Percentiles rank a stretch among this genome's conserved stretches.
Conservation (phyloP, 1,140 invertebrate species). For the Lepidotrigona ventralis region DNA sequence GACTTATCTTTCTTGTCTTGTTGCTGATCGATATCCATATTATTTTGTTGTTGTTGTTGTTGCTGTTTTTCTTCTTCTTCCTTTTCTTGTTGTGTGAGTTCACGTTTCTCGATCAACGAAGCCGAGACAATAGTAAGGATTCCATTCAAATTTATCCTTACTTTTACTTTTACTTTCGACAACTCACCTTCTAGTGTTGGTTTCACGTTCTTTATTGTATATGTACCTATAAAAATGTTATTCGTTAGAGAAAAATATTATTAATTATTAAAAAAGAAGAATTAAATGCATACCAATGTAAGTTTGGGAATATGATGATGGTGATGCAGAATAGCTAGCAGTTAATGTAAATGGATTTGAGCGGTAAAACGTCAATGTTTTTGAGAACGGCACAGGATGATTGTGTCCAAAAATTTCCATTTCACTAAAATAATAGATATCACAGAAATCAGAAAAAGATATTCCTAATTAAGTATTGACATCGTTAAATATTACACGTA, state of each 20-base stretch:
- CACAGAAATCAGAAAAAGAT: not conserved
- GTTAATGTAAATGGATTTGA: constrained; percentile 92
- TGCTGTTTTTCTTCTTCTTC: constrained; percentile 80
- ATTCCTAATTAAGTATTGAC: not conserved
- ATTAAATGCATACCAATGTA: constrained; percentile 87
- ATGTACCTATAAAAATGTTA: constrained; percentile 83
- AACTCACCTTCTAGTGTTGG: constrained; percentile 92
- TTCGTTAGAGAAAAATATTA: not conserved
- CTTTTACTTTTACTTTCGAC: constrained; percentile 97
- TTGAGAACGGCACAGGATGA: constrained; percentile 95
- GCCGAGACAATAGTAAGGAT: constrained; percentile 93
- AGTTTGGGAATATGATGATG: constrained; percentile 87
- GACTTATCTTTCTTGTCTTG: constrained; percentile 77
- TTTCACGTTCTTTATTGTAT: constrained; percentile 91
- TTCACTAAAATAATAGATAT: constrained; percentile 79
- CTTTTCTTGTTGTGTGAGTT: constrained; percentile 83
- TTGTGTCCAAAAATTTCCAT: constrained; percentile 92
- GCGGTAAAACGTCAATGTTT: constrained; percentile 95
- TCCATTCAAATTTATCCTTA: constrained; percentile 95
- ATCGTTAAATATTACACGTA: not conserved
- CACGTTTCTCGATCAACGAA: constrained; percentile 91
- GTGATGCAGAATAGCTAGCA: constrained; percentile 88
- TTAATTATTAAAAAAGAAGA: constrained; percentile 31
- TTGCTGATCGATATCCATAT: constrained; percentile 78
- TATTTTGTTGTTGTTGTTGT: constrained; percentile 76